A percentile compares a stretch with the other conserved stretches of the same genome.
phyloP scores from a whole-genome alignment of 2,797 vertebrate species.

The Pseudochirops corinnae region DNA sequence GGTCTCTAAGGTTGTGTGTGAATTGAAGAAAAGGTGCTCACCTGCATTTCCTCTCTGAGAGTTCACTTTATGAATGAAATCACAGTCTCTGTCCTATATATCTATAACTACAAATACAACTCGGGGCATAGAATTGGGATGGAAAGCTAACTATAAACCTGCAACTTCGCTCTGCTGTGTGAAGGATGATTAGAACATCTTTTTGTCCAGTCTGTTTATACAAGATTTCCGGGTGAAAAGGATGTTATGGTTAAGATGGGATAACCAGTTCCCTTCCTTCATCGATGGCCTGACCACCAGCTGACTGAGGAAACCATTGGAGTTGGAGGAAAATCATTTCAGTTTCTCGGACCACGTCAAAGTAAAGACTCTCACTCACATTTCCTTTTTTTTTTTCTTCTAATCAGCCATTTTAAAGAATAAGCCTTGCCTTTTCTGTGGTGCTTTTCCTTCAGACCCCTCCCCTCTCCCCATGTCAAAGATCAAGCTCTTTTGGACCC shows the following conservation, averaged over 20 bases:
- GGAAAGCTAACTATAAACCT: neutral
- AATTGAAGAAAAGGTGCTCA: neutral
- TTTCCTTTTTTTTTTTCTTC: neutral
- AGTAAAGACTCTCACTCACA: neutral
- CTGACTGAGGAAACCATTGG: neutral
- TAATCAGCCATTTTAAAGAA: neutral
- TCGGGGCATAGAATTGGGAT: neutral
- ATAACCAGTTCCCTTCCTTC: neutral
- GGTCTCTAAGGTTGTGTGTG: neutral
- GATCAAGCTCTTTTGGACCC: neutral
- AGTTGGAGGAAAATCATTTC: neutral
- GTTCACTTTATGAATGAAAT: neutral
- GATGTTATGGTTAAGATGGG: conserved; percentile 2
- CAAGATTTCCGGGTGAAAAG: neutral
- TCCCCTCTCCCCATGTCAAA: neutral
- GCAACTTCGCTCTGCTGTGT: neutral
- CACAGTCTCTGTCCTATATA: neutral
- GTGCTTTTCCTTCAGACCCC: neutral
- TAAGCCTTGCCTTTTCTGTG: neutral
- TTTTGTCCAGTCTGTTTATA: neutral
- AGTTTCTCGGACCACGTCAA: neutral
- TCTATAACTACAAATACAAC: neutral
- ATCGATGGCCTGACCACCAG: neutral
- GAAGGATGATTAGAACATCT: neutral
- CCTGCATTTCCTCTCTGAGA: neutral